phyloP scores from a whole-genome alignment of 2,888 invertebrate genomes.

The Drosophila infuscata region DNA sequence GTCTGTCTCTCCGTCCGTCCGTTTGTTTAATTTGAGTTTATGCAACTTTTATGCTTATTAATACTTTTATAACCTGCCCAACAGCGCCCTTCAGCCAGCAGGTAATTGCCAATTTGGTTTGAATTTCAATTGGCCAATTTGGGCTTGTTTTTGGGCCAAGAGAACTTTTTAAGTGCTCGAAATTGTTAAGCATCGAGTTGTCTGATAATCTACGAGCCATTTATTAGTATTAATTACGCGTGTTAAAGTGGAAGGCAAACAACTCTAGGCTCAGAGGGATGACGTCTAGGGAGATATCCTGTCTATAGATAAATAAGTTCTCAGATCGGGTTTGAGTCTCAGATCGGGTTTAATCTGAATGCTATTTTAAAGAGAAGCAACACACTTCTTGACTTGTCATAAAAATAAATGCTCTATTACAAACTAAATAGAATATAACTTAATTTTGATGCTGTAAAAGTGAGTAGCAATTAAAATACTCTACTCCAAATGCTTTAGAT shows the following conservation, averaged over 20 bases:
- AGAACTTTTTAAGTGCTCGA: constrained; percentile 36
- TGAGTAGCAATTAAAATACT: not conserved
- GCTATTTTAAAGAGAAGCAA: not conserved
- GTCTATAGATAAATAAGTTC: not conserved
- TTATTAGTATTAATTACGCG: constrained; percentile 2
- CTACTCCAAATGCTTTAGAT: not conserved
- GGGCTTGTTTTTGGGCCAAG: constrained; percentile 36
- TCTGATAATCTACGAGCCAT: constrained; percentile 22
- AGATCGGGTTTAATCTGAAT: not conserved
- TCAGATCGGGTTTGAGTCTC: not conserved
- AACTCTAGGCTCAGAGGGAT: not conserved
- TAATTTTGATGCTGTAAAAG: not conserved
- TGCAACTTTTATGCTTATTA: constrained; percentile 74
- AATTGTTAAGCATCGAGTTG: constrained; percentile 37
- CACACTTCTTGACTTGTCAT: not conserved
- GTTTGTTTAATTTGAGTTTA: constrained; percentile 65
- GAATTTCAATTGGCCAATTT: constrained; percentile 66
- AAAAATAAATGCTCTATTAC: not conserved
- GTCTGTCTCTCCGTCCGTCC: constrained; percentile 26
- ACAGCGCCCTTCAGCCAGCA: constrained; percentile 12
- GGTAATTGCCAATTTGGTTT: constrained; percentile 64
- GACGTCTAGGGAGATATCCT: not conserved
- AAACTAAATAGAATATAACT: not conserved
- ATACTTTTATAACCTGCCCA: constrained; percentile 56
- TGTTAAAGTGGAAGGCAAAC: not conserved